Evolutionary conservation across 1,140 invertebrate genomes (phyloP), one percentile per base, ranked within the genome.

Genomic region (Eumaeus atala): DNA sequence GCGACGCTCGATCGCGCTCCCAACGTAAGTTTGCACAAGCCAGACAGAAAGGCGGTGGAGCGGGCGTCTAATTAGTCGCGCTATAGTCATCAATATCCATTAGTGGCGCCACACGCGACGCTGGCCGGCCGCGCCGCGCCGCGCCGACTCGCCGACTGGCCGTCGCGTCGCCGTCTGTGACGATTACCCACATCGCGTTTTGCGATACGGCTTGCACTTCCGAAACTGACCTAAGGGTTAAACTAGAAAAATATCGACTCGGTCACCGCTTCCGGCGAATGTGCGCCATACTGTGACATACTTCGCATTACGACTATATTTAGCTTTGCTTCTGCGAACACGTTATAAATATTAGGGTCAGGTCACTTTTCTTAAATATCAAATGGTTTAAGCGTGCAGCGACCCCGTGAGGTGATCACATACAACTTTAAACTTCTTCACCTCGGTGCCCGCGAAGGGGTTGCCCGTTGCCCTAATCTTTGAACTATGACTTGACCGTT

Each of bases 401-500:
- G 63, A 61, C 62, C 56, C 64, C 64, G 57, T 62, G 68, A 70
- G 62, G 67, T 56, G 67, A 74, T 66, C 64, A 65, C 72, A 74
- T 81, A 80, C 73, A 77, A 82, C 78, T 82, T 70, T 57, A 80
- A 78, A 84, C 79, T 83, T 81, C 74, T 79, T 84, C 76, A 78
- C 78, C 76, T 77, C 64, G 67, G 65, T 71, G 69, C 65, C 68
- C 63, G 72, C 62, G 77, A 87, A 81, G 6, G 81, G 84, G 81
- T 87, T 83, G 64, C 71, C 80, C 78, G 74, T 72, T 84, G 81
- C 80, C 84, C 84, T 83, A 87, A 84, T 87, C 84, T 84, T 84
- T 87, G 81, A 87, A 87, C 84, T 87, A 84, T 84, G 77, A 84
- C 84, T 84, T 83, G 84, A 87, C 84, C 84, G 84, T 87, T 87